Conservation (phyloP, 1,140 invertebrate genomes). For the Brachionus rotundiformis region DNA sequence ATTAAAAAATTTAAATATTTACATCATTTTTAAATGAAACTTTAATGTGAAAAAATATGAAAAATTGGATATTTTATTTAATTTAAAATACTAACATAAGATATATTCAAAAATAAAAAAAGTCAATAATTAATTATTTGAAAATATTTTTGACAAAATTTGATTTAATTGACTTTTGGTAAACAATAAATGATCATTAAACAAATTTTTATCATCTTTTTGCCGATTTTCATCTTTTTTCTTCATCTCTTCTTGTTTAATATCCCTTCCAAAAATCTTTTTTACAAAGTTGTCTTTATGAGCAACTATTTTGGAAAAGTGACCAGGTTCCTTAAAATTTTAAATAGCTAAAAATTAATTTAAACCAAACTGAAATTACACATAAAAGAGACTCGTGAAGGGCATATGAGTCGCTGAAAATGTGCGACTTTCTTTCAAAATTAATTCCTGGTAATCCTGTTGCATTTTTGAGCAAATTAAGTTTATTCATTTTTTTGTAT, state of each 20-base stretch:
- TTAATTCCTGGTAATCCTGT: constrained; percentile 39
- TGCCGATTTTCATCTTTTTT: neutral
- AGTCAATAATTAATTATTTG: neutral
- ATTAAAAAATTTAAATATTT: too few species aligned
- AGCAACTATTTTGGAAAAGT: constrained; percentile 32
- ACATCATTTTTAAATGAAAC: too few species aligned
- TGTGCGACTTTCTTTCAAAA: constrained; percentile 38
- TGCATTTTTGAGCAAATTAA: constrained; percentile 54
- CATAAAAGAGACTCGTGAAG: constrained; percentile 22
- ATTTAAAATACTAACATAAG: too few species aligned
- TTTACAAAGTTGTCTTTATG: neutral
- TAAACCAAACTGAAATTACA: neutral
- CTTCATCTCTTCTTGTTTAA: neutral
- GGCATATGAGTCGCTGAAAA: constrained; percentile 37
- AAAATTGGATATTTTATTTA: too few species aligned
- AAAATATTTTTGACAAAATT: constrained; percentile 27
- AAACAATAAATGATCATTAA: constrained; percentile 4
- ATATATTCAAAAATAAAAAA: too few species aligned
- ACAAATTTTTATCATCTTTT: neutral
- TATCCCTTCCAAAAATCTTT: neutral
- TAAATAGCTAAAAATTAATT: neutral
- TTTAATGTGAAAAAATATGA: too few species aligned
- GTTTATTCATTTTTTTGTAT: constrained; percentile 52
- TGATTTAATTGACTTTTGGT: constrained; percentile 11
- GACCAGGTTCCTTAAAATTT: constrained; percentile 17